Conservation (phyloP, 2,888 invertebrate genomes). For the Leistus spinibarbis region DNA sequence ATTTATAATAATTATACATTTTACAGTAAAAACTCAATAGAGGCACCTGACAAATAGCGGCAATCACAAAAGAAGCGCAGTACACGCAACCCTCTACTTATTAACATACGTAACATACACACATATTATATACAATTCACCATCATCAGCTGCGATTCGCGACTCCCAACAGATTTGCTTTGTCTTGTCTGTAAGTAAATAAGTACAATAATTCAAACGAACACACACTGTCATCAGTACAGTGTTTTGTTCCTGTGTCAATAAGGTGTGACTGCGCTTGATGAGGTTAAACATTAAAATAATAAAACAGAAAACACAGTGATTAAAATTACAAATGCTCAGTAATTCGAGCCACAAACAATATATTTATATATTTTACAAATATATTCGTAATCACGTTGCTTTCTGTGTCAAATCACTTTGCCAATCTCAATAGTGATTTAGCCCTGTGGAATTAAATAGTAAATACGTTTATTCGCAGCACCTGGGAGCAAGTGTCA, state of each 20-base stretch:
- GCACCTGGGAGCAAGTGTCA: not conserved
- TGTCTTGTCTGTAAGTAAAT: slow-evolving; percentile 2
- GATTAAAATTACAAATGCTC: not conserved
- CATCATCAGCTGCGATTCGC: slow-evolving; percentile 22
- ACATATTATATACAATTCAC: slow-evolving; percentile 16
- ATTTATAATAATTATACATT: slow-evolving; percentile 51
- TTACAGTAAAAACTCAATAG: slow-evolving; percentile 54
- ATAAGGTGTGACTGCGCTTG: not conserved
- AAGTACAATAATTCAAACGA: slow-evolving; percentile 16
- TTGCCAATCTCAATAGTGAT: not conserved
- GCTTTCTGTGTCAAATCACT: not conserved
- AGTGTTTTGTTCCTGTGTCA: not conserved
- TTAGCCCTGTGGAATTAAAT: not conserved
- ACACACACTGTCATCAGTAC: not conserved
- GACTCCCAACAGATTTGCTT: slow-evolving; percentile 24
- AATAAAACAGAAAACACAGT: not conserved
- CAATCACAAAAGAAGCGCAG: slow-evolving; percentile 48
- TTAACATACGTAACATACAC: not conserved
- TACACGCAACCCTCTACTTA: slow-evolving; percentile 39
- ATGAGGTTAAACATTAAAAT: not conserved
- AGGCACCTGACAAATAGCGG: slow-evolving; percentile 56
- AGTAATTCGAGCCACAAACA: not conserved
- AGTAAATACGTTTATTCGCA: not conserved
- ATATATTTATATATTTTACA: not conserved
- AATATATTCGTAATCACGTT: not conserved